Percentiles rank a stretch among this genome's conserved stretches.
Conservation (phyloP, 2,113 vertebrate genomes). For the Bagarius yarrelli region DNA sequence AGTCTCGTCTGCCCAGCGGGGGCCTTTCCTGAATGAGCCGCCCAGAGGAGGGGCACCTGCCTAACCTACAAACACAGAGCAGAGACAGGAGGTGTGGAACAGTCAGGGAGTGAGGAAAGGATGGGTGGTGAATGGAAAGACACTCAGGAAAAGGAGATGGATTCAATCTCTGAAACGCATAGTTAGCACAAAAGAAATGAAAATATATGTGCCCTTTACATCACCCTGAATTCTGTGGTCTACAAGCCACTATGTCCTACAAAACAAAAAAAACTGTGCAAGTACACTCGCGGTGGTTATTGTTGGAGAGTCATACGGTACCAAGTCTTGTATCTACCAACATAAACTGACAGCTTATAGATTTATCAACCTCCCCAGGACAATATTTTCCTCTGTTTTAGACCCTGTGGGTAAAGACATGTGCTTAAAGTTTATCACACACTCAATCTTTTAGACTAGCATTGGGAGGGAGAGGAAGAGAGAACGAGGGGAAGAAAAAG, state of each 20-base stretch:
- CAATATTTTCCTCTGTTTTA: constrained; percentile 73
- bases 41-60: constrained; percentile 82
- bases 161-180: constrained; percentile 68
- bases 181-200: constrained; percentile 68
- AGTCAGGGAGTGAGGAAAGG: constrained; percentile 2
- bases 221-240: constrained; percentile 27
- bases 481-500: constrained; percentile 33
- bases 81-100: constrained; percentile 45
- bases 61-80: constrained; percentile 67
- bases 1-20: constrained; percentile 76
- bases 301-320: constrained; percentile 61
- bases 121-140: constrained; percentile 67
- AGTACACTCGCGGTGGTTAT: constrained; percentile 62
- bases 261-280: constrained; percentile 58
- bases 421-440: constrained; percentile 73
- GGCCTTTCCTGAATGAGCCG: constrained; percentile 75
- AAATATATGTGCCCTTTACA: constrained; percentile 53
- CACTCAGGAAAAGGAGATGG: constrained; percentile 67
- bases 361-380: constrained; percentile 61
- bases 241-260: constrained; percentile 19
- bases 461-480: constrained; percentile 42
- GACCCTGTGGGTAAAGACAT: constrained; percentile 63
- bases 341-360: constrained; percentile 67
- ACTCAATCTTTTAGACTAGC: constrained; percentile 69
- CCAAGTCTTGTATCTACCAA: constrained; percentile 60